Evolutionary conservation across 2,797 vertebrate species (phyloP).

Genomic region (Semaprochilodus insignis): DNA sequence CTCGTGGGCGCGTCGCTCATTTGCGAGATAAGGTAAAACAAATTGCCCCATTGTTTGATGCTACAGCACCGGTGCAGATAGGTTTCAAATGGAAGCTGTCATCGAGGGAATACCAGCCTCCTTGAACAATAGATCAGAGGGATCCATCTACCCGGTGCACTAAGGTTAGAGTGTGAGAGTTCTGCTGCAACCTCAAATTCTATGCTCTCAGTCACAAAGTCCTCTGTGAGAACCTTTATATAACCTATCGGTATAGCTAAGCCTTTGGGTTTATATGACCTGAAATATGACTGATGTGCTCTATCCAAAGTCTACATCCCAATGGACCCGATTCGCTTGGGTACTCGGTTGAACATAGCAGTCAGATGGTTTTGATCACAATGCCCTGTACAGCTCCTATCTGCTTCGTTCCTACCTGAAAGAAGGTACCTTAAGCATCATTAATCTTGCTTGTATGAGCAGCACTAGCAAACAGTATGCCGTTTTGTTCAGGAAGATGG

Average conservation of each 20-base stretch:
- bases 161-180: conserved; percentile 26
- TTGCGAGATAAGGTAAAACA: conserved; percentile 64
- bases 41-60: conserved; percentile 63
- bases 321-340: conserved; percentile 34
- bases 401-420: conserved; percentile 55
- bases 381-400: conserved; percentile 54
- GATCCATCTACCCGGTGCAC: conserved; percentile 42
- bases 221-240: conserved; percentile 47
- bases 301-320: conserved; percentile 45
- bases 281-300: conserved; percentile 55
- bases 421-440: conserved; percentile 49
- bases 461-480: conserved; percentile 45
- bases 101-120: conserved; percentile 49
- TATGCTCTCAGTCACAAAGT: conserved; percentile 20
- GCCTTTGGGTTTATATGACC: conserved; percentile 38
- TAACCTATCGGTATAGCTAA: conserved; percentile 41
- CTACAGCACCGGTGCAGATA: conserved; percentile 54
- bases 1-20: conserved; percentile 58
- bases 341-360: conserved; percentile 50
- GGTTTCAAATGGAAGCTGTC: conserved; percentile 61
- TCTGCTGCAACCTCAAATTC: conserved; percentile 41
- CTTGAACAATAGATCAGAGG: conserved; percentile 61
- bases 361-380: conserved; percentile 59
- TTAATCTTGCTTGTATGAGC: conserved; percentile 59
- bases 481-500: conserved; percentile 52